Percentiles rank a stretch among this genome's conserved stretches.
phyloP scores from a whole-genome alignment of 2,888 invertebrate genomes.

The Marasmarcha lunaedactyla region DNA sequence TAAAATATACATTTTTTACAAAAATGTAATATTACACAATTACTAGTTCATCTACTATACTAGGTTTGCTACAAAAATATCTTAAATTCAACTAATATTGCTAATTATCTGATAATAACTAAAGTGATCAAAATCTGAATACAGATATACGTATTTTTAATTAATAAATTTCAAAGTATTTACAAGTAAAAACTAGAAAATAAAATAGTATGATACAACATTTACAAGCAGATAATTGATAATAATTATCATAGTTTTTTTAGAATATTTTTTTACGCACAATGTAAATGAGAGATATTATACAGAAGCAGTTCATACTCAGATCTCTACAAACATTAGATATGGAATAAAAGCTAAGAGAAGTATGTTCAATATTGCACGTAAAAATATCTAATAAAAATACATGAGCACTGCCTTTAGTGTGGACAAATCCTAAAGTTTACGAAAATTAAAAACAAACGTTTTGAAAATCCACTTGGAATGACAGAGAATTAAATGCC shows the following conservation, averaged over 20 bases:
- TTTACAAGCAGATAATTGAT: conserved; percentile 36
- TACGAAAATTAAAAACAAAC: background rate
- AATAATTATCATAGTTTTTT: conserved; percentile 3
- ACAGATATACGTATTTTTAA: conserved; percentile 49
- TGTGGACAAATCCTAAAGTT: no score
- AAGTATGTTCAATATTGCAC: conserved; percentile 33
- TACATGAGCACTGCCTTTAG: background rate
- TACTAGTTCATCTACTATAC: conserved; percentile 33
- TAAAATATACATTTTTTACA: conserved; percentile 67
- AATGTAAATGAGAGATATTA: background rate
- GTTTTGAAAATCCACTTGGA: conserved; percentile 3
- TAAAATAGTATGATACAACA: conserved; percentile 47
- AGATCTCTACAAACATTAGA: conserved; percentile 24
- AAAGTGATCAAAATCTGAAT: conserved; percentile 37
- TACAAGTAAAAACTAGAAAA: conserved; percentile 37
- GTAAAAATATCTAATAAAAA: conserved; percentile 15
- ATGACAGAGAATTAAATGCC: conserved; percentile 2
- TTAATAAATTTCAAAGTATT: conserved; percentile 41
- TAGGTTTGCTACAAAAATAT: conserved; percentile 48
- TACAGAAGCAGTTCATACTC: conserved; percentile 11
- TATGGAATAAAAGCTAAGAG: conserved; percentile 14
- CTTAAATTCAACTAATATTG: conserved; percentile 45
- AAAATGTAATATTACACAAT: conserved; percentile 45
- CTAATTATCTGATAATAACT: conserved; percentile 37
- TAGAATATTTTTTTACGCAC: background rate